Evolutionary conservation across 2,113 vertebrate genomes (phyloP).

Genomic region (Protomyctophum bolini): DNA sequence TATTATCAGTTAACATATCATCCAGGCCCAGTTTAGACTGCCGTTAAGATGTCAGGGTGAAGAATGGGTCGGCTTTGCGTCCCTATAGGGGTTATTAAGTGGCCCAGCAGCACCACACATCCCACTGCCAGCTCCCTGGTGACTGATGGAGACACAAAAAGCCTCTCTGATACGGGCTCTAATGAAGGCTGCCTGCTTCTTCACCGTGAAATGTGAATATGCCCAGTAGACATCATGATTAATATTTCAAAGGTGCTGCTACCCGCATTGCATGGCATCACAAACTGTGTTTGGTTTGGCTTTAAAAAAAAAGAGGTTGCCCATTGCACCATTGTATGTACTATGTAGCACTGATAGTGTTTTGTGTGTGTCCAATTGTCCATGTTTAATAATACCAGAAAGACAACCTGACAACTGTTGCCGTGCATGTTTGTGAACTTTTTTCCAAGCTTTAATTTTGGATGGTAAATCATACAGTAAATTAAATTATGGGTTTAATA

Average conservation of each 20-base stretch:
- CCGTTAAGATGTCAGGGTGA: slow-evolving; percentile 58
- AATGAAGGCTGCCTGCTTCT: slow-evolving; percentile 43
- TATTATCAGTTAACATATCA: slow-evolving; percentile 60
- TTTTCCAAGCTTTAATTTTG: no score
- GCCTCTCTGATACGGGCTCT: slow-evolving; percentile 24
- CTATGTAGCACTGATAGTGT: no score
- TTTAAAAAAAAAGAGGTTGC: no score
- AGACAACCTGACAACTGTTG: not conserved
- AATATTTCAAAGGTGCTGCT: slow-evolving; percentile 50
- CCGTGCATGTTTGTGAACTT: no score
- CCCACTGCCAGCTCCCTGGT: slow-evolving; percentile 17
- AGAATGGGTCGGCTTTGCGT: slow-evolving; percentile 36
- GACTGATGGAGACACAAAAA: slow-evolving; percentile 46
- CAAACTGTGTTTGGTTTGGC: not conserved
- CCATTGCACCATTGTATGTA: no score
- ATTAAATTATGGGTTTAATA: no score
- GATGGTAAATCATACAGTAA: no score
- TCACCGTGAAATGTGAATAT: slow-evolving; percentile 42
- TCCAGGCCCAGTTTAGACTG: slow-evolving; percentile 51
- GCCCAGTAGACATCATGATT: slow-evolving; percentile 43
- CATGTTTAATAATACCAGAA: not conserved
- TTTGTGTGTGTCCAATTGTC: not conserved
- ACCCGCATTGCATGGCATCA: not conserved
- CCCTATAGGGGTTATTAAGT: slow-evolving; percentile 63
- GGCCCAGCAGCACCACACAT: slow-evolving; percentile 22